These are phyloP conservation scores for Eulithis testata DNA, from an alignment of 2,888 invertebrate species.

Conservation along the genomic window DNA sequence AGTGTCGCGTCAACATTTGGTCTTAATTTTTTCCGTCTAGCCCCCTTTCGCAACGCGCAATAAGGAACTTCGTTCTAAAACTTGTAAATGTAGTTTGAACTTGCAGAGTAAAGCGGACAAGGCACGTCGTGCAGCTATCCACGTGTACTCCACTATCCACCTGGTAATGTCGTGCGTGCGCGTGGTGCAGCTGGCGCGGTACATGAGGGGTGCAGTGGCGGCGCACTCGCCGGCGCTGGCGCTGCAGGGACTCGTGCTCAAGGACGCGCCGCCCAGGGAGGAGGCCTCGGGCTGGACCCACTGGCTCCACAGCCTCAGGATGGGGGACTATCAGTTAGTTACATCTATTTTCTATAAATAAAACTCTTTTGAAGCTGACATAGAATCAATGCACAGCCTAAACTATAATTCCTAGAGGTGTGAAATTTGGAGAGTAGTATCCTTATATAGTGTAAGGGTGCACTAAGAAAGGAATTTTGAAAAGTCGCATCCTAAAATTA, in stretches of 20 bases:
- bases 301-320: constrained; percentile 56
- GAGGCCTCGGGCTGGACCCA: constrained; percentile 61
- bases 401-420: too few relatives aligned
- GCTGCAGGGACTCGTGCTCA: constrained; percentile 85
- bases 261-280: constrained; percentile 77
- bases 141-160: constrained; percentile 77
- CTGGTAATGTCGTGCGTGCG: constrained; percentile 58
- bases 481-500: too few relatives aligned
- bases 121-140: constrained; percentile 66
- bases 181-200: constrained; percentile 84
- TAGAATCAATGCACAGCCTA: too few relatives aligned
- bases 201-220: constrained; percentile 79
- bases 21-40: too few relatives aligned
- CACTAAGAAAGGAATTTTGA: too few relatives aligned
- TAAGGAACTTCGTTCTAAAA: too few relatives aligned
- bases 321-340: constrained; percentile 76
- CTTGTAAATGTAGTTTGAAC: neutral
- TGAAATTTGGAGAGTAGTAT: too few relatives aligned
- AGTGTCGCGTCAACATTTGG: too few relatives aligned
- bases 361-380: too few relatives aligned
- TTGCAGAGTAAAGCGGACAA: constrained; percentile 47
- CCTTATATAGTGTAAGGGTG: too few relatives aligned
- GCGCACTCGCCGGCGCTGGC: constrained; percentile 79
- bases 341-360: too few relatives aligned
- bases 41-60: too few relatives aligned